Base-by-base conservation (phyloP, 2,888 invertebrate genomes). In the Synanthedon myopaeformis region DNA sequence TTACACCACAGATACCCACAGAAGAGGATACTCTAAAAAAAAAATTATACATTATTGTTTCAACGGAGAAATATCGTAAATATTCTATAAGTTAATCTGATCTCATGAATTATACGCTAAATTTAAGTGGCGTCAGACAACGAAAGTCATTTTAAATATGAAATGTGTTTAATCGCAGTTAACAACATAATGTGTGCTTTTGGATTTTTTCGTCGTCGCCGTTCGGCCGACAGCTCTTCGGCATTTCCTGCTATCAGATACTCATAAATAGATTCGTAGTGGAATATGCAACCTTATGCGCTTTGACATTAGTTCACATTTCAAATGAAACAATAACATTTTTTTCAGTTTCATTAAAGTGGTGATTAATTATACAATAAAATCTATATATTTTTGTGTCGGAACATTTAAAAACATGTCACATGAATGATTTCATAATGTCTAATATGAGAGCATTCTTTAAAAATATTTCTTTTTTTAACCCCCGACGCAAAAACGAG, bases 291-390 rank as follows among this genome's bases (percentile, higher is more conserved):
- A 67, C 70, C 63, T 59, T 76, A 67, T 53, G 17, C 3, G 51
- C 6, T 51, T 54, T n/a, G 49, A 1, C 23, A 55, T 71, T 58
- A 67, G 74, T 68, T 53, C 35, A 10, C 35, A 35, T 8, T 35
- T 35, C 10, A 10, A 35, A 35, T 8, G 35, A 35, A 35, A 35
- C 35, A 35, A 10, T 35, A 10, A 35, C 6, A 10, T 35, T 35
- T 35, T 61, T 66, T 66, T 61, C 59, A 59, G 59, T 61, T 68
- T 67, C 66, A 68, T 71, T 72, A 74, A 79, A 82, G 71, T 76
- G 79, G 80, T 83, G 85, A 87, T 86, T 84, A 86, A 87, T 86
- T 79, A 66, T 76, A 76, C 76, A 81, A 79, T 85, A 78, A 84
- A 82, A 75, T 78, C 70, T 81, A 79, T 80, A 80, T 80, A 80